Base-by-base conservation (phyloP, 2,888 invertebrate species). In the Ischnus inquisitorius region DNA sequence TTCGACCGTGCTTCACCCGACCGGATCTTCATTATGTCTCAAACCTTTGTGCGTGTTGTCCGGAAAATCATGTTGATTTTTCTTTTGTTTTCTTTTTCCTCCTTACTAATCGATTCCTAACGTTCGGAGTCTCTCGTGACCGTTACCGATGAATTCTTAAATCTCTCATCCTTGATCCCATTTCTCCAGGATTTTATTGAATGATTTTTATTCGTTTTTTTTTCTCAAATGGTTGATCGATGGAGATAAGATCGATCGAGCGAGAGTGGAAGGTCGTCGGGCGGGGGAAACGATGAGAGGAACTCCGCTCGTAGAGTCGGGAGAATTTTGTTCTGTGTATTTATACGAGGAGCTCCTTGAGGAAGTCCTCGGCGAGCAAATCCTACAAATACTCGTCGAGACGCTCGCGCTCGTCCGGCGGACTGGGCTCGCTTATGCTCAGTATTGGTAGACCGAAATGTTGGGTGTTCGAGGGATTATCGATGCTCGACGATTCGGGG, bases 381-480 rank as follows among this genome's bases (percentile, higher is more conserved):
- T 91, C 89, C 93, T 95, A 95, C 95, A 95, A 95, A 90, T 95
- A 95, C 92, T 95, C 95, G 90, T 95, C 95, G 91, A 95, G 91
- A 10, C 95, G 95, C 89, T 96, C 96, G 79, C 87, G 88, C 88
- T 97, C 97, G 88, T 96, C 96, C 14, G 97, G 96, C 43, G 97
- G 97, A 19, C 97, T 97, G 0, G 97, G 97, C n/a, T 96, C 97
- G 12, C 97, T 97, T 39, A 97, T 95, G 28, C 97, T 97, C 5
- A 97, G 95, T 88, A 97, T 97, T 67, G 97, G 97, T 88, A 97
- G 94, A 51, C 96, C 96, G 85, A 96, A 96, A 89, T 96, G 96
- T 69, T 93, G 93, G 14, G 89, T 88, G 87, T 94, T 94, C 72
- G 95, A 60, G 14, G 60, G 95, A 54, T 95, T 94, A 84, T 93